Percentiles rank a stretch among this genome's conserved stretches.
phyloP scores from a whole-genome alignment of 2,888 invertebrate species.

The Parapristionchus giblindavisi region DNA sequence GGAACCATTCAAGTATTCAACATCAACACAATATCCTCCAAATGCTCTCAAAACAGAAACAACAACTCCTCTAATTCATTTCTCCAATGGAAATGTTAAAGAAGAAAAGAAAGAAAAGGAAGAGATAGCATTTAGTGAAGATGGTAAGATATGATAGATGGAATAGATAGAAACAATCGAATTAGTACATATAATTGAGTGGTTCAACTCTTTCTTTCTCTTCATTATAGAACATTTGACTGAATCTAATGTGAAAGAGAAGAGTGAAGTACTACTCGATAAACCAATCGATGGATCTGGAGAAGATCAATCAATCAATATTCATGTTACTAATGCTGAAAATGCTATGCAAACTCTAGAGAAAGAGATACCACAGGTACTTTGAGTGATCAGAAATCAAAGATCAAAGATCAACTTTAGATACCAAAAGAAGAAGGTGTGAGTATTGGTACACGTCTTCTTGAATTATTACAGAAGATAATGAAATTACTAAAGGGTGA shows the following conservation, averaged over 20 bases:
- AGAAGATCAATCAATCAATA: slow-evolving; percentile 5
- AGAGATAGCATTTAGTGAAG: background rate
- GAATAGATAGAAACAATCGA: no score
- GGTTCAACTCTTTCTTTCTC: no score
- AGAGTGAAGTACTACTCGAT: background rate
- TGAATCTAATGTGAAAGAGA: background rate
- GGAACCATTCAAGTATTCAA: slow-evolving; percentile 28
- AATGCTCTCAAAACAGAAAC: background rate
- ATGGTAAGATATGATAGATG: no score
- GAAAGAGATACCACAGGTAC: slow-evolving; percentile 25
- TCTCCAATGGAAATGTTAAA: slow-evolving; percentile 21
- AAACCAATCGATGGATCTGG: slow-evolving; percentile 27
- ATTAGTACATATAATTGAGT: no score
- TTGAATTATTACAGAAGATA: slow-evolving; percentile 34
- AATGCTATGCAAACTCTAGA: slow-evolving; percentile 27
- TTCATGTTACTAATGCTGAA: slow-evolving; percentile 16
- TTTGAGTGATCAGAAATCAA: background rate
- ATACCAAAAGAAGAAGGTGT: slow-evolving; percentile 15
- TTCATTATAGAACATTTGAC: background rate
- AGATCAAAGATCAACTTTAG: slow-evolving; percentile 10
- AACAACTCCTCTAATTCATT: slow-evolving; percentile 9
- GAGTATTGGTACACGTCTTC: slow-evolving; percentile 7
- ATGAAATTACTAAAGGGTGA: slow-evolving; percentile 23
- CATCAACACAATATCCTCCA: slow-evolving; percentile 25
- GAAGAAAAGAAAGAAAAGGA: background rate